phyloP scores from a whole-genome alignment of 2,888 invertebrate genomes.

The Caenorhabditis zanzibari region DNA sequence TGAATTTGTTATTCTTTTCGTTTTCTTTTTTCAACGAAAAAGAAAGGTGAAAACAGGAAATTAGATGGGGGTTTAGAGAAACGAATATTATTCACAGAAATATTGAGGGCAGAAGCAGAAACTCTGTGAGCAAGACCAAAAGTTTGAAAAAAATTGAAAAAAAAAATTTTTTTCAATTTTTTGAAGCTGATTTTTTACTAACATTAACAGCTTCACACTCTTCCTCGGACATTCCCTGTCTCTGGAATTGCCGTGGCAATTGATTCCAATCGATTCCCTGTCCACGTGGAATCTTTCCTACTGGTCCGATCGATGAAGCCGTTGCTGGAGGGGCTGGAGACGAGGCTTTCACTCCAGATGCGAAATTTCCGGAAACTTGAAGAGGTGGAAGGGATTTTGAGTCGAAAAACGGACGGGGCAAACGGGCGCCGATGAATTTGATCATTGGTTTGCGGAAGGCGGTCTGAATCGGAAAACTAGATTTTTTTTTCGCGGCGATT shows the following conservation, averaged over 20 bases:
- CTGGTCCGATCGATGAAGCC: constrained; percentile 75
- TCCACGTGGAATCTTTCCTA: constrained; percentile 77
- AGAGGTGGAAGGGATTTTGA: constrained; percentile 64
- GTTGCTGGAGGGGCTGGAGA: constrained; percentile 39
- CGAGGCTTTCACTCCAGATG: constrained; percentile 18
- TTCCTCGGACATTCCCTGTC: constrained; percentile 75
- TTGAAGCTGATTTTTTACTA: constrained; percentile 35
- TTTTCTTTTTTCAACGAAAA: background rate
- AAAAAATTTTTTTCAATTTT: too few relatives aligned
- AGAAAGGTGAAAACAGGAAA: constrained; percentile 1
- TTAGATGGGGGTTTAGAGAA: background rate
- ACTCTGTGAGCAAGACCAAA: background rate
- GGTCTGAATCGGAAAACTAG: constrained; percentile 26
- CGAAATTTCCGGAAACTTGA: constrained; percentile 57
- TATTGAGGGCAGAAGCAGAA: too few relatives aligned
- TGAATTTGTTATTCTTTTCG: constrained; percentile 2
- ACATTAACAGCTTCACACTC: constrained; percentile 82
- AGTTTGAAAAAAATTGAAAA: background rate
- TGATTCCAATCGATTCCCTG: constrained; percentile 72
- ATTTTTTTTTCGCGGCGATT: background rate
- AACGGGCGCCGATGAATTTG: constrained; percentile 81
- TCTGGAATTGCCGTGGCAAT: constrained; percentile 76
- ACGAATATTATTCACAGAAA: too few relatives aligned
- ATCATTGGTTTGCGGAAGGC: constrained; percentile 79
- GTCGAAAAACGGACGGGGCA: constrained; percentile 79